A percentile compares a stretch with the other conserved stretches of the same genome.
Conservation (phyloP, 2,797 vertebrate species). For the Vipera ursinii region DNA sequence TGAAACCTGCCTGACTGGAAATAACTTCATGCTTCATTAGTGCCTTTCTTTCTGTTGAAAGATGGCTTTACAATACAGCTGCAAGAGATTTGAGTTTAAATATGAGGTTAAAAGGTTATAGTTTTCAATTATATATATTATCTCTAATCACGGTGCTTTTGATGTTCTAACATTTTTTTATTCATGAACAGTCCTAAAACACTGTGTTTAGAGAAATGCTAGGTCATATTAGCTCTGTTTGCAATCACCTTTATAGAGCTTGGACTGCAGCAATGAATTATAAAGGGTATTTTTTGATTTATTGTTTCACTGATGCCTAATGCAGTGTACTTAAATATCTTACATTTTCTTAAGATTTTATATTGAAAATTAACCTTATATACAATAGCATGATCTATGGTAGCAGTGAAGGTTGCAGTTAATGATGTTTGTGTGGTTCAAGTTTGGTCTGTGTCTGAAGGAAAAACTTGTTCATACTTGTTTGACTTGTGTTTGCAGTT, state of each 20-base stretch:
- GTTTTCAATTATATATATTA: neutral
- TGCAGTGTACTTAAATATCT: neutral
- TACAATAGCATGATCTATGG: neutral
- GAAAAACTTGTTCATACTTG: neutral
- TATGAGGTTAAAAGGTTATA: neutral
- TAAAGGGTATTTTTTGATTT: neutral
- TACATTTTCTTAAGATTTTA: neutral
- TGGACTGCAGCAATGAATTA: neutral
- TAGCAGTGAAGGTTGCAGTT: neutral
- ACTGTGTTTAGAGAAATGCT: neutral
- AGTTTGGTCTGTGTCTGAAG: neutral
- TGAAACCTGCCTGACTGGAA: neutral
- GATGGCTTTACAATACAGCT: constrained; percentile 29
- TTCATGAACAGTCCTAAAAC: neutral
- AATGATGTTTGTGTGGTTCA: neutral
- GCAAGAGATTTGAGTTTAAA: constrained; percentile 34
- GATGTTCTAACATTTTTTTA: neutral
- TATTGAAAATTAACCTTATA: neutral
- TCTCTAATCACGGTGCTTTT: neutral
- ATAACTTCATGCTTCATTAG: constrained; percentile 18
- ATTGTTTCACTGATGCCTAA: neutral
- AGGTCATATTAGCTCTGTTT: constrained; percentile 6
- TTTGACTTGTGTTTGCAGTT: constrained; percentile 71
- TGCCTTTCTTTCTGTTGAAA: constrained; percentile 39
- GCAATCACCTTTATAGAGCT: neutral